phyloP scores from a whole-genome alignment of 2,888 invertebrate genomes.

The Nephrotoma appendiculata region DNA sequence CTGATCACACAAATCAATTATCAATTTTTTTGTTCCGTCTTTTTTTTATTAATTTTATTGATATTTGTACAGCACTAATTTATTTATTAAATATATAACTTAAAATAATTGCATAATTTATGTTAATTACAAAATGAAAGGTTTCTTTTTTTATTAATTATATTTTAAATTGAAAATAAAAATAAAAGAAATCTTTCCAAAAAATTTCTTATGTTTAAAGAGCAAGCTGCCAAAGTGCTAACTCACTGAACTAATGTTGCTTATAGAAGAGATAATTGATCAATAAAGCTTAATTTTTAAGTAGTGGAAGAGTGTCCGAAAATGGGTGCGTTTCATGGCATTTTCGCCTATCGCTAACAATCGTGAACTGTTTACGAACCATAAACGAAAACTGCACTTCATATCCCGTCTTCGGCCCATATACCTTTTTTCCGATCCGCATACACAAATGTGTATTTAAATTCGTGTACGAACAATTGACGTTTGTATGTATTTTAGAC shows the following conservation, averaged over 20 bases:
- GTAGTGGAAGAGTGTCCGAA: background rate
- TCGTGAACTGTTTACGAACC: no score
- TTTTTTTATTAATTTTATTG: background rate
- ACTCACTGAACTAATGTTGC: background rate
- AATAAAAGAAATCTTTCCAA: background rate
- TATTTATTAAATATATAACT: conserved; percentile 1
- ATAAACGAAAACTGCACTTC: no score
- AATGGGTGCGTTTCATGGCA: background rate
- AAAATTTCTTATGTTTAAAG: background rate
- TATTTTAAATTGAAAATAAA: background rate
- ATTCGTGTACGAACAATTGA: no score
- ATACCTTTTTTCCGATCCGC: no score
- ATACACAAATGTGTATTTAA: no score
- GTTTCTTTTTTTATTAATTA: background rate
- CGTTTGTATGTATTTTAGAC: no score
- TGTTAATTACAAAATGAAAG: background rate
- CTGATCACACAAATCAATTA: background rate
- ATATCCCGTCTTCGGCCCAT: no score
- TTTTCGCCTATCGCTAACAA: no score
- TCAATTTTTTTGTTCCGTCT: background rate
- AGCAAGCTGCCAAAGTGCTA: conserved; percentile 5
- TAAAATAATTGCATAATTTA: background rate
- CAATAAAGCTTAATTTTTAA: background rate
- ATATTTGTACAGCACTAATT: background rate
- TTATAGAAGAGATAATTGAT: background rate